These are phyloP conservation scores for Melospiza georgiana DNA, from an alignment of 2,113 vertebrate genomes.

Conservation along the genomic window DNA sequence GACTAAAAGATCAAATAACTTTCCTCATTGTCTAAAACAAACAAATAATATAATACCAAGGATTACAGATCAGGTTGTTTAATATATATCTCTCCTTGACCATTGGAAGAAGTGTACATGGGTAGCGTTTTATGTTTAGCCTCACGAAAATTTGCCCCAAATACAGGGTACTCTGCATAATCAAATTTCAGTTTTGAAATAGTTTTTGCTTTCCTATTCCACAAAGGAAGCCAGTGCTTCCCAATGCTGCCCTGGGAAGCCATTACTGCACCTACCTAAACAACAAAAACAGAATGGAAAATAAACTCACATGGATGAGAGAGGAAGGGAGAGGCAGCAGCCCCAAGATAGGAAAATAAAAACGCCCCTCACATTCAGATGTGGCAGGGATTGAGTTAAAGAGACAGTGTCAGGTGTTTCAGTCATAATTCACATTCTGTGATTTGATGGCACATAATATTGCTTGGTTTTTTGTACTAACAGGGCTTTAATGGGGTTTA, in stretches of 20 bases:
- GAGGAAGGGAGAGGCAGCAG: background rate
- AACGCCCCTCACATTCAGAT: background rate
- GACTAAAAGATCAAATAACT: conserved; percentile 21
- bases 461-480: background rate
- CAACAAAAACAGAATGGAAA: conserved; percentile 27
- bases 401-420: conserved; percentile 13
- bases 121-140: background rate
- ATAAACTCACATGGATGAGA: background rate
- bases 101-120: background rate
- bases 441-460: background rate
- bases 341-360: background rate
- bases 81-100: background rate
- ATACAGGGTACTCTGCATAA: background rate
- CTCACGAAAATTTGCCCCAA: background rate
- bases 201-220: background rate
- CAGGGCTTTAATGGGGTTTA: background rate
- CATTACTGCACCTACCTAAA: conserved; percentile 35
- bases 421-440: background rate
- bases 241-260: background rate
- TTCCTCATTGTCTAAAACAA: conserved; percentile 20
- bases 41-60: conserved; percentile 11
- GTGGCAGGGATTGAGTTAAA: background rate
- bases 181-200: background rate
- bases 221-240: background rate
- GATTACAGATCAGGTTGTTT: background rate